Conservation (phyloP, 2,113 vertebrate genomes). For the Microcebus griseorufus region DNA sequence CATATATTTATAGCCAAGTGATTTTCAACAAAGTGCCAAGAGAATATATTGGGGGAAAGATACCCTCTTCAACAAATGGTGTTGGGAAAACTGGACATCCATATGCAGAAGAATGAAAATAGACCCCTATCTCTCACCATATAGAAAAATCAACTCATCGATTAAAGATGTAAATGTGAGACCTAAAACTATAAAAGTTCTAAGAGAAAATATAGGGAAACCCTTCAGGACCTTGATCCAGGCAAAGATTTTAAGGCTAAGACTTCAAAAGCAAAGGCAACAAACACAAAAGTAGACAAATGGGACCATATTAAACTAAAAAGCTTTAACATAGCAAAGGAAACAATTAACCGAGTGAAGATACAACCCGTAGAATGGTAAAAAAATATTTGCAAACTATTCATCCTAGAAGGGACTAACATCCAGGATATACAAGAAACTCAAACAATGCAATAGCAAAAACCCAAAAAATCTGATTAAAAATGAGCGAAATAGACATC, state of each 20-base stretch:
- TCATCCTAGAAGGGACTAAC: background rate
- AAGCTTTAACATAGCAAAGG: background rate
- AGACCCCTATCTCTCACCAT: background rate
- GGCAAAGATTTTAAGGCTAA: background rate
- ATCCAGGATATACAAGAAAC: background rate
- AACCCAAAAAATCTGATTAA: background rate
- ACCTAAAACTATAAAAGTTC: background rate
- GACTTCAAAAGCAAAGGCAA: background rate
- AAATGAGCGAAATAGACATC: background rate
- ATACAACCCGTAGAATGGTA: background rate
- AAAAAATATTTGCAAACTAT: background rate
- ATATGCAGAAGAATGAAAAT: background rate
- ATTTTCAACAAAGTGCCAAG: background rate
- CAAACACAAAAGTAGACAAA: background rate
- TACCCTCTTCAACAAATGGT: background rate
- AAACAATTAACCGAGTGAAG: background rate
- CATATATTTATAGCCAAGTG: background rate
- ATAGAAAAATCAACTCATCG: background rate
- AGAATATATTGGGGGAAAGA: background rate
- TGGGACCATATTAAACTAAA: background rate
- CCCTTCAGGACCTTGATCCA: background rate
- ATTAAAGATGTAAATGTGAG: background rate
- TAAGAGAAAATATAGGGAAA: background rate
- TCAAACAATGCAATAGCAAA: background rate
- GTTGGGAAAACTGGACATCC: background rate